Base-by-base conservation (phyloP, 2,888 invertebrate genomes). In the Phyto melanocephala region DNA sequence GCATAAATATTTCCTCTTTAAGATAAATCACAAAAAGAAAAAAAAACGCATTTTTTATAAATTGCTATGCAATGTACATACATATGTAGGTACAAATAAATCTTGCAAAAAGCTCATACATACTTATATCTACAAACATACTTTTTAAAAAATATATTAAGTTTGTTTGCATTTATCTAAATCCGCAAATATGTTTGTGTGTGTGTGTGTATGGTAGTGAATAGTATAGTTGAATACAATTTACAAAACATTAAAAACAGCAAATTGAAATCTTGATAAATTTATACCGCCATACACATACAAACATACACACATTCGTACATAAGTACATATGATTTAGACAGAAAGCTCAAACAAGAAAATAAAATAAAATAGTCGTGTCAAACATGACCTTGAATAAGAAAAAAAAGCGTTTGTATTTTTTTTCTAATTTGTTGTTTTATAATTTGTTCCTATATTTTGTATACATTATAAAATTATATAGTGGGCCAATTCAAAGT, bases 381-480 rank as follows among this genome's bases (percentile, higher is more conserved):
- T 81, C 75, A 80, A 81, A 68, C 68, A 67, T 82, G 84, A 85
- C 84, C 84, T 85, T 85, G 84, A 82, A 58, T 77, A 74, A 42
- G 72, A 72, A 76, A 83, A 79, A 81, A 76, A 35, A 22, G 20
- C 47, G 24, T 67, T 11, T 7, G 10, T 2, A 8, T 28, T 72
- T 83, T 83, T 79, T 67, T 68, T 76, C 68, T 68, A 68, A 80
- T 60, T 77, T 80, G 80, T 60, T 77, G 74, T 77, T 83, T 80
- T 83, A 80, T 80, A 83, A 83, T 83, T 80, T 83, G 83, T 83
- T 80, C 80, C 83, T 80, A 80, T 74, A 80, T 80, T 83, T 80
- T 80, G 56, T 50, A 70, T 65, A 70, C 80, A 72, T 70, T 76
- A 68, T 77, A 74, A 52, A 77, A 80, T 68, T 77, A 80, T 71